Percentiles rank a stretch among this genome's conserved stretches.
phyloP scores from a whole-genome alignment of 2,113 vertebrate genomes.

The Rhinoderma darwinii region DNA sequence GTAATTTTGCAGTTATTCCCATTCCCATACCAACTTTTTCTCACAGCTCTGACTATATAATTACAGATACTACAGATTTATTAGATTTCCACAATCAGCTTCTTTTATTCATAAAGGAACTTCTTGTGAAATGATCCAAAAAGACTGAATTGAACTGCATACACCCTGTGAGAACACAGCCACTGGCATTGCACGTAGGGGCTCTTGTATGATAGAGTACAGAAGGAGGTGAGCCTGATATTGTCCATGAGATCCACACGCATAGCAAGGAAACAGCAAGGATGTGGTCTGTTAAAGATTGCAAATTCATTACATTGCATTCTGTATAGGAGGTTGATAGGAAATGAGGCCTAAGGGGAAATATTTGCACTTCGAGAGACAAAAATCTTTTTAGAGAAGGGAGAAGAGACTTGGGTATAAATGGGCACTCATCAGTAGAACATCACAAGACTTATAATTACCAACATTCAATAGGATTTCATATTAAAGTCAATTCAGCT shows the following conservation, averaged over 20 bases:
- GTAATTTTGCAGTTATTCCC: too few species aligned
- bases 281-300: background rate
- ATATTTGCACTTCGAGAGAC: background rate
- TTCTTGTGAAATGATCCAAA: background rate
- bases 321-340: background rate
- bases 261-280: background rate
- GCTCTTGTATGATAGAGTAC: background rate
- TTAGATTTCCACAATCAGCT: background rate
- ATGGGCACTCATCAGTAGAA: background rate
- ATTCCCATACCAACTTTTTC: too few species aligned
- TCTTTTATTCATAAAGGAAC: background rate
- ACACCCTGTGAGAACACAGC: background rate
- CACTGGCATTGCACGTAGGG: background rate
- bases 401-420: background rate
- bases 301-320: background rate
- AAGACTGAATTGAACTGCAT: background rate
- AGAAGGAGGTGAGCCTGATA: background rate
- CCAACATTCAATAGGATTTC: background rate
- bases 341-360: background rate
- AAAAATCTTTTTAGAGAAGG: background rate
- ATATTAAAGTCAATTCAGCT: too few species aligned
- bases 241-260: background rate
- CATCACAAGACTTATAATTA: constrained; percentile 3
- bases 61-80: too few species aligned
- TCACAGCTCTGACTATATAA: too few species aligned